Conservation (phyloP, 2,888 invertebrate genomes). For the Caenorhabditis drosophilae region DNA sequence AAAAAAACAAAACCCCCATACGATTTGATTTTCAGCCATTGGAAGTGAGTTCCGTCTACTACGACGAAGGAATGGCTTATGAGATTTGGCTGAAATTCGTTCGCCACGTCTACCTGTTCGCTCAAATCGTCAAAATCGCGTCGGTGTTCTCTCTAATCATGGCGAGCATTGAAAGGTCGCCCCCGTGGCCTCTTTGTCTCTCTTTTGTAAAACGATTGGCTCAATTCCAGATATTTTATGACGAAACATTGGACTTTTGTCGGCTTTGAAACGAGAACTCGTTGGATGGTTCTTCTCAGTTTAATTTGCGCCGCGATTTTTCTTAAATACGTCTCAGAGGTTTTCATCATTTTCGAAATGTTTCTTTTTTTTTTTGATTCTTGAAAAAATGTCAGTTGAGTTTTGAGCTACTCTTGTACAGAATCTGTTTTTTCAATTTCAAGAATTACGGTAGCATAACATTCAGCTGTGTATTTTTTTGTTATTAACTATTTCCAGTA, state of each 20-base stretch:
- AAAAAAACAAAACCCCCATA: too few relatives aligned
- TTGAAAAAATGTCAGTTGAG: too few relatives aligned
- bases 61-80: constrained; percentile 47
- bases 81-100: constrained; percentile 55
- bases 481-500: too few relatives aligned
- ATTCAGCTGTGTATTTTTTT: too few relatives aligned
- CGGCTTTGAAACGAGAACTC: constrained; percentile 61
- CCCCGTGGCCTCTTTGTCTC: background rate
- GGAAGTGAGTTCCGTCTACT: constrained; percentile 61
- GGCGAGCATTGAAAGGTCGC: constrained; percentile 64
- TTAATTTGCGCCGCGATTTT: constrained; percentile 51
- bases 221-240: constrained; percentile 51
- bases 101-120: constrained; percentile 47
- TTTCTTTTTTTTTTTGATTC: too few relatives aligned
- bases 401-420: too few relatives aligned
- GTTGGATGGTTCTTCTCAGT: constrained; percentile 62
- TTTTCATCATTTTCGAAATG: too few relatives aligned
- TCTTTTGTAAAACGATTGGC: background rate
- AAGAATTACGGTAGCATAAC: too few relatives aligned
- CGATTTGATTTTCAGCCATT: constrained; percentile 61
- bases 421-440: too few relatives aligned
- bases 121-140: constrained; percentile 65
- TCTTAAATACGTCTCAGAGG: constrained; percentile 60
- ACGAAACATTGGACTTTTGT: constrained; percentile 67
- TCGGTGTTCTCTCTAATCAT: constrained; percentile 66